Evolutionary conservation across 2,888 invertebrate species (phyloP).

Genomic region (Lasiommata megera): DNA sequence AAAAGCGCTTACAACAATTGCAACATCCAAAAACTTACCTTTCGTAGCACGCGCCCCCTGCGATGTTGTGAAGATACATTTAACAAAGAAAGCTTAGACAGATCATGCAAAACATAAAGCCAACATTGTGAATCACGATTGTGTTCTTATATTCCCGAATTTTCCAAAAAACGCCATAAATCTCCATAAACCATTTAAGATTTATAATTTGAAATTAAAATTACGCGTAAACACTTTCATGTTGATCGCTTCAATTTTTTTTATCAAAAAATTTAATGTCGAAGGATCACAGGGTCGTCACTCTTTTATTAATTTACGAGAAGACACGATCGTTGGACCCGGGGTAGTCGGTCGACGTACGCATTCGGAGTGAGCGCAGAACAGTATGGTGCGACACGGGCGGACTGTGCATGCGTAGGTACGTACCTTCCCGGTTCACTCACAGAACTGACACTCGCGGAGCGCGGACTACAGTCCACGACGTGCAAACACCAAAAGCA

Average conservation of each 20-base stretch:
- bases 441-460: conserved; percentile 73
- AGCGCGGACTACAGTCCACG: conserved; percentile 52
- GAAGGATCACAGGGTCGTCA: conserved; percentile 29
- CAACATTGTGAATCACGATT: conserved; percentile 31
- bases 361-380: conserved; percentile 43
- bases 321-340: conserved; percentile 21
- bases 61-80: conserved; percentile 11
- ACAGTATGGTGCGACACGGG: conserved; percentile 44
- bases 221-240: conserved; percentile 23
- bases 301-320: conserved; percentile 17
- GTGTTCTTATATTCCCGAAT: conserved; percentile 8
- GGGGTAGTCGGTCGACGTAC: conserved; percentile 37
- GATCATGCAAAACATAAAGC: conserved; percentile 42
- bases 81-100: conserved; percentile 40
- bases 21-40: conserved; percentile 25
- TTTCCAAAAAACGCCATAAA: conserved; percentile 4
- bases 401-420: conserved; percentile 56
- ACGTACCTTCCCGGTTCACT: conserved; percentile 54
- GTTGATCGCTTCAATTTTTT: conserved; percentile 13
- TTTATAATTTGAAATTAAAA: conserved; percentile 5
- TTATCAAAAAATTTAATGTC: conserved; percentile 8
- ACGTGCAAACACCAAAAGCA: conserved; percentile 77
- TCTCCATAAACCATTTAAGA: neutral
- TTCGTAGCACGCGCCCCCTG: conserved; percentile 5
- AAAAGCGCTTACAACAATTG: conserved; percentile 6